These are phyloP conservation scores for Oryzias melastigma DNA, from an alignment of 2,113 vertebrate genomes.

Conservation along the genomic window DNA sequence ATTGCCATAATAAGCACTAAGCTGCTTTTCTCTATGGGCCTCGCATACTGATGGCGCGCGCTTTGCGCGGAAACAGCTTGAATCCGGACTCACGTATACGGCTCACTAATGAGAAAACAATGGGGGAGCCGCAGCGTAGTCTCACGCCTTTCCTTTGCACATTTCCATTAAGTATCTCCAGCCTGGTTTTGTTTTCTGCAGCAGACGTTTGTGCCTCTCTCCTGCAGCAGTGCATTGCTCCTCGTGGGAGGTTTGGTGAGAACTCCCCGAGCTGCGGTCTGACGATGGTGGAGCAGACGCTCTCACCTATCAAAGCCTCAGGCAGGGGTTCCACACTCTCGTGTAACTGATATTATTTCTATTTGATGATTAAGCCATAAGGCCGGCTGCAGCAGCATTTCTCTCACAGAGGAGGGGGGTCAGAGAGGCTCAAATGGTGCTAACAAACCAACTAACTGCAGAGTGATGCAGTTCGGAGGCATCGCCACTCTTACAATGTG, in stretches of 20 bases:
- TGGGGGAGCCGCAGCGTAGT: constrained; percentile 53
- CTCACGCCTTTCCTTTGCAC: constrained; percentile 61
- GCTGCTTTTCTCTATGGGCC: constrained; percentile 51
- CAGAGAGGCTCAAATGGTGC: constrained; percentile 3
- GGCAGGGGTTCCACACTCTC: constrained; percentile 62
- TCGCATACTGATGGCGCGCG: constrained; percentile 54
- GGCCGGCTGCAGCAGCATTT: constrained; percentile 24
- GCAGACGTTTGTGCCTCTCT: constrained; percentile 27
- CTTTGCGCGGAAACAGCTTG: constrained; percentile 62
- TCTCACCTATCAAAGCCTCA: constrained; percentile 77
- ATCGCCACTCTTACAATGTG: no score
- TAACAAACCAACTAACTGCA: constrained; percentile 9
- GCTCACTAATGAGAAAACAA: constrained; percentile 71
- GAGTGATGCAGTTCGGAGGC: no score
- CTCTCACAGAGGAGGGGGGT: background rate
- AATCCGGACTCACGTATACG: constrained; percentile 57
- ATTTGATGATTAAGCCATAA: constrained; percentile 59
- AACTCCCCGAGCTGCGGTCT: constrained; percentile 63
- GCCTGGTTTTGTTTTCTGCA: constrained; percentile 36
- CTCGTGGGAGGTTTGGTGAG: constrained; percentile 60
- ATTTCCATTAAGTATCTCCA: constrained; percentile 51
- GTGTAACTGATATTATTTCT: constrained; percentile 77
- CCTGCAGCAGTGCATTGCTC: constrained; percentile 22
- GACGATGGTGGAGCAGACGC: constrained; percentile 62
- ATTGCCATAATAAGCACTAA: constrained; percentile 65